Evolutionary conservation across 2,797 vertebrate genomes (phyloP), one percentile per base, ranked within the genome.

Genomic region (Pitangus sulphuratus): DNA sequence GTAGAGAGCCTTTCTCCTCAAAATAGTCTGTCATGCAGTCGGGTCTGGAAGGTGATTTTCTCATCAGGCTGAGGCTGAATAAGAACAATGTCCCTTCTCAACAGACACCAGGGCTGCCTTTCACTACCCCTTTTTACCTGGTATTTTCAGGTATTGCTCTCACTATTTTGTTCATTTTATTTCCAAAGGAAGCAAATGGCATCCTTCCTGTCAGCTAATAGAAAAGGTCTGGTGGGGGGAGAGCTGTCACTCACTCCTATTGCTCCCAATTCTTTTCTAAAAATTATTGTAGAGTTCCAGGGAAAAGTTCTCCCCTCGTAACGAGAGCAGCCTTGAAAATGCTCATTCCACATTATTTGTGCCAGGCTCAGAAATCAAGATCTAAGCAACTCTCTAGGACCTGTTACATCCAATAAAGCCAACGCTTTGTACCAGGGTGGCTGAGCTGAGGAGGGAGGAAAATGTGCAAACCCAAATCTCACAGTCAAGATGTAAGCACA

Each of bases 161-260:
- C 37, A 62, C 70, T 77, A 87, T 93, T 88, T 84, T 64, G 95
- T 88, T 72, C 71, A 35, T 90, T 96, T 95, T 77, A 92, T 93
- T 96, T 91, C 95, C 93, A 94, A 95, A 91, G 91, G 93, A 94
- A 95, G 93, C 86, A 95, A 96, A 93, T 74, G 86, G 48, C 71
- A 94, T 87, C 85, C 39, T 93, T 95, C 90, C 66, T 89, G 81
- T 74, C 71, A 77, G 64, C 39, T 95, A 87, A 91, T n/a, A 89
- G 78, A 50, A 94, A 88, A 93, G 85, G 74, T 87, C 79, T 89
- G 74, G 84, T 85, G 87, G 62, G 33, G 62, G 33, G 31, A 95
- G 78, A 96, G 70, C 93, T 96, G 96, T 92, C 96, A 95, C 76
- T 96, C 95, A 94, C 53, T 66, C 89, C 91, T 82, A 94, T 21